Evolutionary conservation across 2,113 vertebrate species (phyloP).

Genomic region (Pituophis catenifer): DNA sequence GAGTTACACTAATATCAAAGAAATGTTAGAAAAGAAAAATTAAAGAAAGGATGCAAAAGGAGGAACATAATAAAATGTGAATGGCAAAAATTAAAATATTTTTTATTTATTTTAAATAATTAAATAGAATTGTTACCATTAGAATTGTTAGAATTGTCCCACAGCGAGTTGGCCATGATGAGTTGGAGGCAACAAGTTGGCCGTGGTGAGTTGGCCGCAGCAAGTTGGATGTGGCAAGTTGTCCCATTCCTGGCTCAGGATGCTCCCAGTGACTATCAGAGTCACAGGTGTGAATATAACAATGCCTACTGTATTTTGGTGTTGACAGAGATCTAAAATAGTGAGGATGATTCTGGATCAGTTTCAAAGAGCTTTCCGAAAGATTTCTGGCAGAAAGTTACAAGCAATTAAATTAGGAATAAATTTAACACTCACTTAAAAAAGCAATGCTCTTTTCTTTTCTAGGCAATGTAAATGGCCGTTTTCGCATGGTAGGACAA

Average conservation of each 20-base stretch:
- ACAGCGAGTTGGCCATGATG: too few relatives aligned
- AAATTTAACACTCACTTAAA: not conserved
- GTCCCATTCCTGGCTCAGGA: not conserved
- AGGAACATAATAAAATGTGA: too few relatives aligned
- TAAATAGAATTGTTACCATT: too few relatives aligned
- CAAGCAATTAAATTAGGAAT: not conserved
- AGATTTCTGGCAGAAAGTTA: not conserved
- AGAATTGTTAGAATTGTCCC: too few relatives aligned
- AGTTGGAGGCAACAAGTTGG: too few relatives aligned
- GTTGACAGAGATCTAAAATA: not conserved
- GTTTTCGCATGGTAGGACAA: conserved; percentile 61
- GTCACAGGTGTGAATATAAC: not conserved
- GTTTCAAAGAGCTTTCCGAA: not conserved
- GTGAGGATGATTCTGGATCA: not conserved
- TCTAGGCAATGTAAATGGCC: conserved; percentile 64
- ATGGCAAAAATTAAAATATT: too few relatives aligned
- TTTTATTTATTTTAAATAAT: too few relatives aligned
- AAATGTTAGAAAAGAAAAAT: too few relatives aligned
- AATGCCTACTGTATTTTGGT: not conserved
- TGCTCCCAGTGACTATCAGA: not conserved
- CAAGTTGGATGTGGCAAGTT: too few relatives aligned
- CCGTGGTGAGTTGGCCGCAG: too few relatives aligned
- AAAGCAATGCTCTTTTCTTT: not conserved
- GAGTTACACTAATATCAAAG: too few relatives aligned
- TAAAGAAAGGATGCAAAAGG: too few relatives aligned